phyloP scores from a whole-genome alignment of 2,113 vertebrate species.

The Pachycephala philippinensis region DNA sequence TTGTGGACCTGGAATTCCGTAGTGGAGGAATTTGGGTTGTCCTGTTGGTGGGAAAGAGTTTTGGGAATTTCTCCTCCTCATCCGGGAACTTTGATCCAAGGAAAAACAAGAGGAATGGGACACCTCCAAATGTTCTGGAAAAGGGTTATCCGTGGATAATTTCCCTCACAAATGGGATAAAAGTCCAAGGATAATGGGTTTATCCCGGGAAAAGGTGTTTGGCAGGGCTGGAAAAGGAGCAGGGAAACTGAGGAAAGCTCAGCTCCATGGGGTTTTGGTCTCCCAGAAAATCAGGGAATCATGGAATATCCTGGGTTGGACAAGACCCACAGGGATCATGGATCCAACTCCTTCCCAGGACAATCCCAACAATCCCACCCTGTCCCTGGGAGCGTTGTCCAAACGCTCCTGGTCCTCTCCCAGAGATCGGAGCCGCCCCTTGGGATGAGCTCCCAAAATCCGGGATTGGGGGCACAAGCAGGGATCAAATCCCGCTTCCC shows the following conservation, averaged over 20 bases:
- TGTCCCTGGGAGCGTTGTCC: neutral
- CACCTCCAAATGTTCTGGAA: neutral
- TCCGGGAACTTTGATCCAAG: neutral
- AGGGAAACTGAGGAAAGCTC: neutral
- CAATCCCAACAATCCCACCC: neutral
- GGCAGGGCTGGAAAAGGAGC: neutral
- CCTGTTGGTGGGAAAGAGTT: neutral
- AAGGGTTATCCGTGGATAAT: neutral
- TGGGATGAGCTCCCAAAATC: neutral
- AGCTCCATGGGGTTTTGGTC: rapidly evolving
- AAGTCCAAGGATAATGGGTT: neutral
- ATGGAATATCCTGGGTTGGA: neutral
- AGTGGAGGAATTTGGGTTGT: neutral
- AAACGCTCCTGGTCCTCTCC: rapidly evolving
- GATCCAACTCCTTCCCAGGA: rapidly evolving
- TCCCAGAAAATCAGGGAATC: neutral
- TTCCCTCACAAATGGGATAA: neutral
- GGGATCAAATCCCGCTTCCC: neutral
- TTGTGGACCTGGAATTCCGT: rapidly evolving
- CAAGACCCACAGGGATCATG: rapidly evolving
- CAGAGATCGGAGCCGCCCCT: neutral
- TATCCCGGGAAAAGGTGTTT: neutral
- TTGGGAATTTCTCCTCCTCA: neutral
- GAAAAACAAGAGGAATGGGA: neutral
- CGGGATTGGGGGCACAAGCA: rapidly evolving